These are phyloP conservation scores for Bolborhynchus lineola DNA, from an alignment of 2,113 vertebrate species.

Conservation along the genomic window DNA sequence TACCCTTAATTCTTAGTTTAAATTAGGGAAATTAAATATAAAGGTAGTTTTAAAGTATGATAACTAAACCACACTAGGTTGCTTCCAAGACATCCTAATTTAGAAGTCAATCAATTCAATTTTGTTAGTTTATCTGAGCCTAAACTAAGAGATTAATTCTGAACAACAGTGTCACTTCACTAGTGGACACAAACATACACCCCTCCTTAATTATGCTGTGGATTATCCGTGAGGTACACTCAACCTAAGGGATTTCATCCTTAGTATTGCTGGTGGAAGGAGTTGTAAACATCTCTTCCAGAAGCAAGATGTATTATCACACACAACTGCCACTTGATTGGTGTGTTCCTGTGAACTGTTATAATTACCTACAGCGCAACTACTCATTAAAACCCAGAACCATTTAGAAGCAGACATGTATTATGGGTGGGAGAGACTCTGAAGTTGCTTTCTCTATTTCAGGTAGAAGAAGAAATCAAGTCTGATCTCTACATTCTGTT, in stretches of 20 bases:
- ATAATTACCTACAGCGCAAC: background rate
- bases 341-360: background rate
- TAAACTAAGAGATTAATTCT: background rate
- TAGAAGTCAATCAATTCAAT: background rate
- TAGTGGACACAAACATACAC: background rate
- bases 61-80: background rate
- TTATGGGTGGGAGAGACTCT: background rate
- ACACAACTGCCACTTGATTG: background rate
- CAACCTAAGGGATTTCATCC: background rate
- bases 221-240: background rate
- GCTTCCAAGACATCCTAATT: background rate
- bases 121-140: background rate
- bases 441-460: constrained; percentile 17
- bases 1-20: background rate
- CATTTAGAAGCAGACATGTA: background rate
- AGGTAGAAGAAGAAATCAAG: constrained; percentile 88
- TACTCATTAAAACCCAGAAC: background rate
- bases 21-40: background rate
- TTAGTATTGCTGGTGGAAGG: background rate
- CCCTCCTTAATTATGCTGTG: background rate
- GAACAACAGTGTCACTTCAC: background rate
- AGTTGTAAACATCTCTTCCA: background rate
- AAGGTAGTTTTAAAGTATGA: background rate
- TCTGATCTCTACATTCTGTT: constrained; percentile 91
- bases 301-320: background rate